A percentile compares a stretch with the other conserved stretches of the same genome.
Conservation (phyloP, 2,888 invertebrate genomes). For the Julus scanicus region DNA sequence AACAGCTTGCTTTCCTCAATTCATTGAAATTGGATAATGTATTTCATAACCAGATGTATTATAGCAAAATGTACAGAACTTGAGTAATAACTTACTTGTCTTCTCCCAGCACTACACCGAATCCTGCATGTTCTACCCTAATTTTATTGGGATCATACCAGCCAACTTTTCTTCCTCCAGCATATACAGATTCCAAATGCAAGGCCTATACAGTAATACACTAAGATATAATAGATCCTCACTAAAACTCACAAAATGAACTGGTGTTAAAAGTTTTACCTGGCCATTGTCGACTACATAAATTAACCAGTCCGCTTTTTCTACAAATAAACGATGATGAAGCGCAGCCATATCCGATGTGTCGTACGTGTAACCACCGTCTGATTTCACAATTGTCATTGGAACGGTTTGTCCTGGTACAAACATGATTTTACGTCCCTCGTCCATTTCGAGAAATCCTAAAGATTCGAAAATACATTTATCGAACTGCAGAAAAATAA, state of each 20-base stretch:
- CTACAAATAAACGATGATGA: slow-evolving; percentile 83
- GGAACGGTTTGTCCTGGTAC: slow-evolving; percentile 78
- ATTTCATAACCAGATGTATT: not conserved
- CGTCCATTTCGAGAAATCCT: slow-evolving; percentile 79
- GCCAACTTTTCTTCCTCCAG: slow-evolving; percentile 81
- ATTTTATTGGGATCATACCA: slow-evolving; percentile 75
- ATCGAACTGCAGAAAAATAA: not conserved
- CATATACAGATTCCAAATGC: slow-evolving; percentile 81
- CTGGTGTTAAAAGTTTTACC: slow-evolving; percentile 66
- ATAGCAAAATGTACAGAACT: slow-evolving; percentile 17
- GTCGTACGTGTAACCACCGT: slow-evolving; percentile 96
- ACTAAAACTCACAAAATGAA: not conserved
- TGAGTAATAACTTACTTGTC: slow-evolving; percentile 73
- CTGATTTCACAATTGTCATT: slow-evolving; percentile 94
- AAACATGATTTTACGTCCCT: slow-evolving; percentile 88
- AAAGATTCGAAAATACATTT: slow-evolving; percentile 46
- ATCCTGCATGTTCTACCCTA: slow-evolving; percentile 89
- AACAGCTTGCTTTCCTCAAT: too few relatives aligned
- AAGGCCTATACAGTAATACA: slow-evolving; percentile 67
- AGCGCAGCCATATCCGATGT: slow-evolving; percentile 97
- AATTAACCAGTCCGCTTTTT: slow-evolving; percentile 87
- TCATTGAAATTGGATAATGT: not conserved
- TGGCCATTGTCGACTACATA: slow-evolving; percentile 97
- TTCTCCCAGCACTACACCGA: slow-evolving; percentile 97
- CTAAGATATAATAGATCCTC: not conserved